A percentile compares a stretch with the other conserved stretches of the same genome.
phyloP scores from a whole-genome alignment of 2,888 invertebrate genomes.

The Hoplodrina ambigua region DNA sequence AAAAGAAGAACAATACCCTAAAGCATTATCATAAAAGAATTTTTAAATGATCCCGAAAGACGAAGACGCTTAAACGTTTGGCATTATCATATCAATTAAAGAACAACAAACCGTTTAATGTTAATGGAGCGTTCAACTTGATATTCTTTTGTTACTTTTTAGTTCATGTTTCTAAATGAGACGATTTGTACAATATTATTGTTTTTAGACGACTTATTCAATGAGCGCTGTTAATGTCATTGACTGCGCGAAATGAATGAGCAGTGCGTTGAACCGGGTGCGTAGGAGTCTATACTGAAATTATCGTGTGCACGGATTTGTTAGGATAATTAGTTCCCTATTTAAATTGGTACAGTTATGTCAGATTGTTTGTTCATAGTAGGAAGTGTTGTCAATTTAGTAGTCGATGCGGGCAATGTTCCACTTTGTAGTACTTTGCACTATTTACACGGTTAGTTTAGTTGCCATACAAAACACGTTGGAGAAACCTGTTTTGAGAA shows the following conservation, averaged over 20 bases:
- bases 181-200: conserved; percentile 27
- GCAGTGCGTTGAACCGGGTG: conserved; percentile 55
- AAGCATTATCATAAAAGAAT: not conserved
- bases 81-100: conserved; percentile 29
- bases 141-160: conserved; percentile 29
- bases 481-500: conserved; percentile 51
- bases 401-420: conserved; percentile 44
- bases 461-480: conserved; percentile 45
- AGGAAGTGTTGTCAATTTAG: conserved; percentile 41
- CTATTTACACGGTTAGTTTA: conserved; percentile 48
- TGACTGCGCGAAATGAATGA: conserved; percentile 58
- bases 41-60: not conserved
- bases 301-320: conserved; percentile 27
- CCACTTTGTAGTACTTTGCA: conserved; percentile 44
- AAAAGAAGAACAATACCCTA: not conserved
- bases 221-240: conserved; percentile 50
- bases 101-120: conserved; percentile 25
- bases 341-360: conserved; percentile 49
- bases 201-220: conserved; percentile 33
- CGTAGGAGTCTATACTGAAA: conserved; percentile 55
- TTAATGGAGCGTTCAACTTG: conserved; percentile 28
- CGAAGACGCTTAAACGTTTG: conserved; percentile 14
- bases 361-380: conserved; percentile 29
- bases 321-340: conserved; percentile 43
- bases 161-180: conserved; percentile 35